These are phyloP conservation scores for Solenodon paradoxus DNA, from an alignment of 2,113 vertebrate species.

Conservation along the genomic window DNA sequence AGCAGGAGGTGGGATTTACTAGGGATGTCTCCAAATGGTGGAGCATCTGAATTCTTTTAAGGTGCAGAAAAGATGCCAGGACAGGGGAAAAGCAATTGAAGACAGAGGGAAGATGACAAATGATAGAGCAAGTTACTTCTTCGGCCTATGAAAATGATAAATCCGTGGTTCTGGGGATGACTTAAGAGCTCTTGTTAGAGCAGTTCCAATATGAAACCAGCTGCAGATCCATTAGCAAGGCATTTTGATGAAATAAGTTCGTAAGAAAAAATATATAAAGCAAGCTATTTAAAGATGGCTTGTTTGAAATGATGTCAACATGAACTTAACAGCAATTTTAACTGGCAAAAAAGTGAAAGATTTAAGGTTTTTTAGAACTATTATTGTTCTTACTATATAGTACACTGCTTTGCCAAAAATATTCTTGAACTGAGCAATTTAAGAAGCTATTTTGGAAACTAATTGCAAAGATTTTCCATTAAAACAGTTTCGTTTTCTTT, in stretches of 20 bases:
- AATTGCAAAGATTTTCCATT: constrained; percentile 58
- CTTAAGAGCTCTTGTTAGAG: background rate
- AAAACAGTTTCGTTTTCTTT: constrained; percentile 48
- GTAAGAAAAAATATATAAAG: constrained; percentile 8
- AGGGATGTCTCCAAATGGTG: background rate
- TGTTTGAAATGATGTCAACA: constrained; percentile 32
- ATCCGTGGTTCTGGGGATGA: background rate
- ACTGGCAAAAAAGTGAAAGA: constrained; percentile 25
- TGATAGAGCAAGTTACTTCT: background rate
- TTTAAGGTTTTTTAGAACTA: constrained; percentile 39
- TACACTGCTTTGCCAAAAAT: constrained; percentile 53
- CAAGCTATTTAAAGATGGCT: constrained; percentile 48
- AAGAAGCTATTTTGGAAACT: constrained; percentile 61
- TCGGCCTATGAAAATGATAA: background rate
- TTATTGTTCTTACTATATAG: constrained; percentile 43
- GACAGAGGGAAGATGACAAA: background rate
- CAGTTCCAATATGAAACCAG: background rate
- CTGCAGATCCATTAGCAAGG: background rate
- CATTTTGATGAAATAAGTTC: constrained; percentile 30
- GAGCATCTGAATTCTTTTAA: background rate
- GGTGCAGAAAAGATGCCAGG: background rate
- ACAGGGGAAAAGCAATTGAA: background rate
- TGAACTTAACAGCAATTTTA: constrained; percentile 55
- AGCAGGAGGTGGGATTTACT: background rate
- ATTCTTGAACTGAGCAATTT: constrained; percentile 50